Base-by-base conservation (phyloP, 2,888 invertebrate genomes). In the Chrysina gloriosa region DNA sequence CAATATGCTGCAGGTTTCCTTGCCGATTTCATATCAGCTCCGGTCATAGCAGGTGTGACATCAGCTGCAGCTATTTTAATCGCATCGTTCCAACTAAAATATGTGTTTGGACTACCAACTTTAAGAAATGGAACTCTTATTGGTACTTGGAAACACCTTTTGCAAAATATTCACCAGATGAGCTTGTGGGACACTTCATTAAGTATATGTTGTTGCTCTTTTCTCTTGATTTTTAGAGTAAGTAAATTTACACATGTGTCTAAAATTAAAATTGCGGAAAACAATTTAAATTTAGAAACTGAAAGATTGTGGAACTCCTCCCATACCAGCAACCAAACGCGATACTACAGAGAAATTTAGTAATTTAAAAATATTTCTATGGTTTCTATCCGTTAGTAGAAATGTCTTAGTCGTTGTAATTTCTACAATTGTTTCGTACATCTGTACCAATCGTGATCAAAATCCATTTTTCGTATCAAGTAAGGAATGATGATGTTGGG, bases 41-140 rank as follows among this genome's bases (percentile, higher is more conserved):
- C 92, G 0, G 92, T 92, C 0, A 90, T 92, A 1, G 88, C 89
- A 0, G 92, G 90, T 0, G 92, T 93, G 79, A 92, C 92, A 2
- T 91, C 92, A 0, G 92, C 92, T 0, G 91, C 92, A 0, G 91
- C 92, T 4, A 77, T 92, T 2, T 92, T 92, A 9, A 92, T 92
- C 72, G 91, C 91, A 0, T 89, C 90, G 3, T 89, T 91, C 0
- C 93, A 93, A 80, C 84, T 92, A n/a, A 91, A 90, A 75, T 89
- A 88, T 16, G 80, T 92, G 7, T 80, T 91, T 1, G 91, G 91
- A 0, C 77, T 90, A 1, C 84, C 42, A 16, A 16, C 27, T 9
- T 9, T 2, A 7, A 16, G 42, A 2, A 39, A 7, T 27, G 14
- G 58, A n/a, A 86, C 84, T 7, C 90, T 92, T 76, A 73, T 88